A percentile compares a stretch with the other conserved stretches of the same genome.
These are phyloP conservation scores for Chloroceryle aenea DNA, from an alignment of 2,113 vertebrate species.

Conservation along the genomic window DNA sequence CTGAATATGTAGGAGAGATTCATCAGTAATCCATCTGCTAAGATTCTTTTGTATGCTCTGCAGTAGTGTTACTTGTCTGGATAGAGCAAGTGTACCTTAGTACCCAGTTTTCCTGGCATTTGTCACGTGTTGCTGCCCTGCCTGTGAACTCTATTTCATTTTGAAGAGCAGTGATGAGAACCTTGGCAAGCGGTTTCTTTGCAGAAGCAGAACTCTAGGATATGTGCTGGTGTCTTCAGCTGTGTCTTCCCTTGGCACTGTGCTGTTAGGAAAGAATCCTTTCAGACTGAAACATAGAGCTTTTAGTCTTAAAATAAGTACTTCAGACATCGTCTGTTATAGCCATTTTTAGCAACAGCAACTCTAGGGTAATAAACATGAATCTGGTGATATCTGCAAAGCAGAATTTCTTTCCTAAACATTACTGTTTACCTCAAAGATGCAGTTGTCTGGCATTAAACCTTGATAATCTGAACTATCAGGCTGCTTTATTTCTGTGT, in stretches of 20 bases:
- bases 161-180: background rate
- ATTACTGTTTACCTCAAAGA: background rate
- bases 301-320: background rate
- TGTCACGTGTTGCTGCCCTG: background rate
- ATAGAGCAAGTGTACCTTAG: background rate
- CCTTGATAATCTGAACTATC: background rate
- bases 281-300: background rate
- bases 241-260: background rate
- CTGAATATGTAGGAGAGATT: background rate
- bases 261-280: background rate
- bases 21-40: background rate
- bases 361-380: background rate
- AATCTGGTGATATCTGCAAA: background rate
- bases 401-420: background rate
- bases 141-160: background rate
- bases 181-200: background rate
- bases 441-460: background rate
- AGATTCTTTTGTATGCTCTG: background rate
- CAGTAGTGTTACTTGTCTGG: background rate
- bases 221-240: background rate
- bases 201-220: background rate
- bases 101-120: background rate
- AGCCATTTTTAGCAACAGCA: fast-evolving
- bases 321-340: fast-evolving
- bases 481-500: background rate